Base-by-base conservation (phyloP, 1,140 invertebrate species). In the Pantala flavescens region DNA sequence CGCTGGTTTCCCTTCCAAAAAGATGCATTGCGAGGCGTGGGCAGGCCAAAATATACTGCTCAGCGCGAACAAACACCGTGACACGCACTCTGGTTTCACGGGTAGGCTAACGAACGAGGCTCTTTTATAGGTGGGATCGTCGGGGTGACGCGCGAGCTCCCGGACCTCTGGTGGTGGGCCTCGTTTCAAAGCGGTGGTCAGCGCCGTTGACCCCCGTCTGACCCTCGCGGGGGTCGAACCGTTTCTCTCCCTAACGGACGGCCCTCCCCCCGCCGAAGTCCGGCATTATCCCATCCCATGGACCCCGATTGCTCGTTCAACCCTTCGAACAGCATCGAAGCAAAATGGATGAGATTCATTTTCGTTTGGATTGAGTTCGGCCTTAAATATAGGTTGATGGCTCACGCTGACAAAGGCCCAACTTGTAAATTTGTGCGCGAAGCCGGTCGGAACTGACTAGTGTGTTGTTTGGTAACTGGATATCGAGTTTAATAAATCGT, bases 301-400 rank as follows among this genome's bases (percentile, higher is more conserved):
- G 49, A 16, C 12, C 49, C n/a, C 49, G 49, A 36, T 36, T 36
- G 28, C 28, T 9, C 28, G 28, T 36, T 36, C 28, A 36, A 36
- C n/a, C 49, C 49, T 63, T 21, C 12, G 12, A 36, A 36, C 3
- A 63, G 49, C 49, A 63, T 63, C 49, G n/a, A 63, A 63, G 49
- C 49, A 12, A 63, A 63, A 63, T 63, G 49, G 49, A 63, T 63
- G 49, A 21, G 49, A 63, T 63, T 63, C 49, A 63, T 63, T 63
- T 63, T 63, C 49, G 49, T 63, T 19, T 63, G 49, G n/a, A 63
- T 63, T 63, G 49, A 16, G 49, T 21, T 63, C 49, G 49, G n/a
- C 49, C 49, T 63, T 63, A 63, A 63, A 63, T 63, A 63, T 63
- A 63, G 49, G 49, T 63, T 63, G 49, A 63, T 63, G n/a, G n/a